Conservation (phyloP, 2,113 vertebrate species). For the Pundamilia nyererei region DNA sequence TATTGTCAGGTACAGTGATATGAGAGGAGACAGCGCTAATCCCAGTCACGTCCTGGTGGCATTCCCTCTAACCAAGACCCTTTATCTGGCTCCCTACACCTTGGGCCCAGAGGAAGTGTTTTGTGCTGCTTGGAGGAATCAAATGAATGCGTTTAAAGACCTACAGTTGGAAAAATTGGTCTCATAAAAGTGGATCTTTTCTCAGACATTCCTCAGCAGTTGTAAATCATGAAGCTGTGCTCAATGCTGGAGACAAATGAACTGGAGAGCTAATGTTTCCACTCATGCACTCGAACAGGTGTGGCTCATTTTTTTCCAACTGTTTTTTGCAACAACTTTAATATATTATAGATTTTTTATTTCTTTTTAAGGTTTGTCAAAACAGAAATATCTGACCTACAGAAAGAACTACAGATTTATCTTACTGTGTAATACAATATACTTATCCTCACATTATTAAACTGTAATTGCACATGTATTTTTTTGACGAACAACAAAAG, state of each 20-base stretch:
- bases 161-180: conserved; percentile 1
- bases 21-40: not conserved
- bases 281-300: conserved; percentile 1
- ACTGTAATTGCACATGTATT: not conserved
- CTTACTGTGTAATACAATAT: not conserved
- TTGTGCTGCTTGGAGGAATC: not conserved
- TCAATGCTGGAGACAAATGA: conserved; percentile 9
- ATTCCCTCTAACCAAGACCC: not conserved
- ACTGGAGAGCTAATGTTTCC: conserved; percentile 11
- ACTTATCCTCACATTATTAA: not conserved
- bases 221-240: conserved; percentile 34
- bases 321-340: not conserved
- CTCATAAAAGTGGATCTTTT: conserved; percentile 20
- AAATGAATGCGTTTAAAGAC: conserved; percentile 4
- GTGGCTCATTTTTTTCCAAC: not conserved
- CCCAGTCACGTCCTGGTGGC: not conserved
- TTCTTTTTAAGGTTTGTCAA: not conserved
- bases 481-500: not conserved
- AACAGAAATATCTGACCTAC: not conserved
- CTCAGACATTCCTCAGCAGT: conserved; percentile 38
- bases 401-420: not conserved
- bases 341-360: not conserved
- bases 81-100: not conserved
- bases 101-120: not conserved
- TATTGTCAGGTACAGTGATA: not conserved